These are phyloP conservation scores for Caenorhabditis becei DNA, from an alignment of 2,888 invertebrate species.

Conservation along the genomic window DNA sequence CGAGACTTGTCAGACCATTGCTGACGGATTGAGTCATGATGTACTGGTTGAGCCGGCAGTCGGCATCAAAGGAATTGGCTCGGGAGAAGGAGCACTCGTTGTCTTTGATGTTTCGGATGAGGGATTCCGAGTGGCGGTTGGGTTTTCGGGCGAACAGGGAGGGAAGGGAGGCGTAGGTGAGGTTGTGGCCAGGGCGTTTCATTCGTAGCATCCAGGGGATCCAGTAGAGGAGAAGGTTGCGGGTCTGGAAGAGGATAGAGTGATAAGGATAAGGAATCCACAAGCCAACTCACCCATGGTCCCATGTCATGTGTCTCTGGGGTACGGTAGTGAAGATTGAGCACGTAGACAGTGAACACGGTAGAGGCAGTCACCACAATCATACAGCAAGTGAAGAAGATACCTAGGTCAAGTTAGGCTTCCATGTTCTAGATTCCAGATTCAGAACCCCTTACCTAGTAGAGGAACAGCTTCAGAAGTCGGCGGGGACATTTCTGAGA, in stretches of 20 bases:
- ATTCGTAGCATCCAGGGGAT: slow-evolving; percentile 81
- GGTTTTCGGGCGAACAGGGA: slow-evolving; percentile 77
- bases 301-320: slow-evolving; percentile 82
- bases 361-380: slow-evolving; percentile 81
- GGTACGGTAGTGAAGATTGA: slow-evolving; percentile 81
- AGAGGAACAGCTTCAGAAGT: slow-evolving; percentile 99
- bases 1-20: slow-evolving; percentile 62
- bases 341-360: slow-evolving; percentile 81
- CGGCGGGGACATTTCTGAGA: slow-evolving; percentile 97
- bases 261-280: background rate
- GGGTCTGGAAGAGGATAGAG: slow-evolving; percentile 70
- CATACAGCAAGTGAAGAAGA: slow-evolving; percentile 82
- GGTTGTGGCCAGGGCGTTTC: slow-evolving; percentile 78
- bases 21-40: slow-evolving; percentile 66
- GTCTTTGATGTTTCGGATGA: slow-evolving; percentile 80
- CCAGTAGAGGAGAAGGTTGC: slow-evolving; percentile 80
- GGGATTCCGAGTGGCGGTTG: slow-evolving; percentile 78
- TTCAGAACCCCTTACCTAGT: slow-evolving; percentile 88
- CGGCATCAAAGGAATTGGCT: slow-evolving; percentile 76
- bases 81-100: slow-evolving; percentile 71
- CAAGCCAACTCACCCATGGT: slow-evolving; percentile 71
- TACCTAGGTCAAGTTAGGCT: slow-evolving; percentile 61
- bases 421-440: background rate
- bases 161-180: slow-evolving; percentile 77
- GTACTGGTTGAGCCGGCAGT: slow-evolving; percentile 73